Evolutionary conservation across 2,888 invertebrate genomes (phyloP).

Genomic region (Cheiracanthium punctorium): DNA sequence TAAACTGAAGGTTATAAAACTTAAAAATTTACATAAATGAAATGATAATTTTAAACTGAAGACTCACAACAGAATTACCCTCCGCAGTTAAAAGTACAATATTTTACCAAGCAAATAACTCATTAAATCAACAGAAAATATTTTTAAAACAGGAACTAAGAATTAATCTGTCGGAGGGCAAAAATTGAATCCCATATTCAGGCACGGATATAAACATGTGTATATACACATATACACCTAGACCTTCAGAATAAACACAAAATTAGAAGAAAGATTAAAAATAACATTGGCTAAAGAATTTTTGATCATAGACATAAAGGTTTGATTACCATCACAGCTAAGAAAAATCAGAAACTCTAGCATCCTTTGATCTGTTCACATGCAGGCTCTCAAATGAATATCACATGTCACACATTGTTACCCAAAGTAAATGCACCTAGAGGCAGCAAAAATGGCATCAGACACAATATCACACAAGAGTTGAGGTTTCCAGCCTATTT

Average conservation of each 20-base stretch:
- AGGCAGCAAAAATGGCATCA: constrained; percentile 38
- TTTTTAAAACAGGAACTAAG: not conserved
- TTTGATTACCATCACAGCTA: not conserved
- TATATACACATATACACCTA: not conserved
- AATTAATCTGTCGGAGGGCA: not conserved
- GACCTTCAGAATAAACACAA: not conserved
- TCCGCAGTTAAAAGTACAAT: not conserved
- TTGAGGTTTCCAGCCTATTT: constrained; percentile 6
- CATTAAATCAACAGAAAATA: not conserved
- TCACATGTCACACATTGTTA: constrained; percentile 20
- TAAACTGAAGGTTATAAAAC: too few relatives aligned
- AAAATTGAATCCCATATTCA: too few relatives aligned
- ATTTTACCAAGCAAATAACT: not conserved
- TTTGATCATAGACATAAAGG: not conserved
- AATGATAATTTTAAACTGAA: too few relatives aligned
- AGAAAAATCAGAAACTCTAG: not conserved
- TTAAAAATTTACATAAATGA: too few relatives aligned
- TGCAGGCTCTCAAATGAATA: not conserved
- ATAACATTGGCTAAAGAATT: not conserved
- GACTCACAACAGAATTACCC: too few relatives aligned
- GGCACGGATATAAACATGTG: not conserved
- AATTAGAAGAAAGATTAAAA: not conserved
- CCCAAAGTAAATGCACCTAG: not conserved
- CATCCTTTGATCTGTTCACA: not conserved
- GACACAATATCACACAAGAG: constrained; percentile 34